Conservation (phyloP, 2,888 invertebrate genomes). For the Allophyes oxyacanthae region DNA sequence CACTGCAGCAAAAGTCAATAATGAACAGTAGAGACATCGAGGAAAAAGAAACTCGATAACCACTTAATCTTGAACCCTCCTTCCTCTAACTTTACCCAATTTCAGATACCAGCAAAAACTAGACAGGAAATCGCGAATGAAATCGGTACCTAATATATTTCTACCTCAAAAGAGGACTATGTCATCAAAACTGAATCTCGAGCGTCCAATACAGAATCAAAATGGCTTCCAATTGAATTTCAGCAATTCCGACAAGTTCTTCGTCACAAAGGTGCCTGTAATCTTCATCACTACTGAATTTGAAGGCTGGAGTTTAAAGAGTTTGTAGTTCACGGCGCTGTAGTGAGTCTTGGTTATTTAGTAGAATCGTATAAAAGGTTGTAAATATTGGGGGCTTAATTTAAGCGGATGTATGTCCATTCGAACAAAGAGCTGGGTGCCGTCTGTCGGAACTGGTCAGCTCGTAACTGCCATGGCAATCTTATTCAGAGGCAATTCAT, state of each 20-base stretch:
- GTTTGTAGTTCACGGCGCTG: conserved; percentile 28
- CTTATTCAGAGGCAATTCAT: no score
- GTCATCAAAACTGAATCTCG: conserved; percentile 62
- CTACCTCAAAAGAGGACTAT: conserved; percentile 60
- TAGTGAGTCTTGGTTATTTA: conserved; percentile 42
- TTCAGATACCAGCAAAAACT: conserved; percentile 21
- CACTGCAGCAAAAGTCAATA: conserved; percentile 55
- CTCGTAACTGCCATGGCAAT: no score
- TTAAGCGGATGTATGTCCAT: no score
- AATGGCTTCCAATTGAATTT: conserved; percentile 65
- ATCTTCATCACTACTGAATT: conserved; percentile 24
- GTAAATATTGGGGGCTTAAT: conserved; percentile 29
- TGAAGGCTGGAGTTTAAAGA: conserved; percentile 34
- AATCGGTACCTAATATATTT: conserved; percentile 56
- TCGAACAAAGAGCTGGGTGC: no score
- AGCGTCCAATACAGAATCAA: conserved; percentile 62
- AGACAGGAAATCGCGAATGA: conserved; percentile 50
- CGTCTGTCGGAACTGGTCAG: no score
- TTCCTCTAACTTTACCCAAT: neutral
- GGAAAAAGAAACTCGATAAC: conserved; percentile 40
- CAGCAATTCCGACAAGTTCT: conserved; percentile 58
- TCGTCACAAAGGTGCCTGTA: conserved; percentile 56
- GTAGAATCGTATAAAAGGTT: conserved; percentile 16
- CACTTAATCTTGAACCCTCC: conserved; percentile 21
- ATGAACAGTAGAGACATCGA: conserved; percentile 44